These are phyloP conservation scores for Erebia epiphron DNA, from an alignment of 2,888 invertebrate species.

Conservation along the genomic window DNA sequence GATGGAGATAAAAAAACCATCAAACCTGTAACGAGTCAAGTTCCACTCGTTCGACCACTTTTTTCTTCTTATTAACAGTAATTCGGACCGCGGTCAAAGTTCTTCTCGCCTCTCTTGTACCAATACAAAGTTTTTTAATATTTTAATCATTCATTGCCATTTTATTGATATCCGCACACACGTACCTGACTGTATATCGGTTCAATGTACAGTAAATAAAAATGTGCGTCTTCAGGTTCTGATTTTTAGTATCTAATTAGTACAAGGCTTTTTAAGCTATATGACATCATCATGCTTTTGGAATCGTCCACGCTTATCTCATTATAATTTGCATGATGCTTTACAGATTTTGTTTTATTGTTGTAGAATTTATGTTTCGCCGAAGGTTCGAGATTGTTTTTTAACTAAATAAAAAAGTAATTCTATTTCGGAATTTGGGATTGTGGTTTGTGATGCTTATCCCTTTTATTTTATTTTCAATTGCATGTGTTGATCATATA, in stretches of 20 bases:
- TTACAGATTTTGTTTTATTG: not conserved
- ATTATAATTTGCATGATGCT: slow-evolving; percentile 21
- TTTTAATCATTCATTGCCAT: not conserved
- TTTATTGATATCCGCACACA: not conserved
- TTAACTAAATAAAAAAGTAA: not conserved
- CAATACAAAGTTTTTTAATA: not conserved
- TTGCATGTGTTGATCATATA: too few relatives aligned
- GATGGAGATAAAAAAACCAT: slow-evolving; percentile 11
- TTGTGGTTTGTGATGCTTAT: not conserved
- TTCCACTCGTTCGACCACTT: slow-evolving; percentile 25
- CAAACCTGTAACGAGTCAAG: slow-evolving; percentile 14
- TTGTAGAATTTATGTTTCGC: slow-evolving; percentile 2
- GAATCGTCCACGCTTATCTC: slow-evolving; percentile 28
- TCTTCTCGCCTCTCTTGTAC: slow-evolving; percentile 1
- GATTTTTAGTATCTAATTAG: slow-evolving; percentile 2
- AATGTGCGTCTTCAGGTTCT: not conserved
- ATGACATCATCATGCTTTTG: slow-evolving; percentile 34
- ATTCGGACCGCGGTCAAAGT: slow-evolving; percentile 29
- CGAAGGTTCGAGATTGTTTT: not conserved
- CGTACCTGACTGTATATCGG: too few relatives aligned
- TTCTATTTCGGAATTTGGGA: not conserved
- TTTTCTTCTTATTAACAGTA: slow-evolving; percentile 32
- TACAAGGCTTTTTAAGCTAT: slow-evolving; percentile 11
- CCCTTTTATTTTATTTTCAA: not conserved
- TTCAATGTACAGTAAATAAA: slow-evolving; percentile 8